phyloP scores from a whole-genome alignment of 1,140 invertebrate genomes.

The Rhagoletis zephyria region DNA sequence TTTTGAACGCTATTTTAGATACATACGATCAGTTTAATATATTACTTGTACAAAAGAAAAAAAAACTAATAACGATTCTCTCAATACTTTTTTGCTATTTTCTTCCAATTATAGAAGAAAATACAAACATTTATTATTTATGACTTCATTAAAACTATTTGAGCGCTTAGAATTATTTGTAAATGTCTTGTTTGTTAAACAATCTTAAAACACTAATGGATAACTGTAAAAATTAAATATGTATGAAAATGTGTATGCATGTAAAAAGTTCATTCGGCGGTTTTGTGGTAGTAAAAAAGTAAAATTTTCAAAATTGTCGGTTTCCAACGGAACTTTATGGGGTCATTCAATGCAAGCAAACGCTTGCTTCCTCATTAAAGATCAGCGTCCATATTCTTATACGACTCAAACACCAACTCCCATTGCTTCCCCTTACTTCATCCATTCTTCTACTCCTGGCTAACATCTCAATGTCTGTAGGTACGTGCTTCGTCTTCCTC shows the following conservation, averaged over 20 bases:
- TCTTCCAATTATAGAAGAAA: conserved; percentile 37
- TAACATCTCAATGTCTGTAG: conserved; percentile 71
- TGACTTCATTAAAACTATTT: conserved; percentile 44
- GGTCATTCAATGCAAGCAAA: not conserved
- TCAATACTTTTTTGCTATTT: not conserved
- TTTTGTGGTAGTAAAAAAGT: conserved; percentile 26
- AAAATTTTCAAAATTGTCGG: conserved; percentile 39
- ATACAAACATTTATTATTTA: conserved; percentile 35
- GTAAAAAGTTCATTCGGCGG: conserved; percentile 50
- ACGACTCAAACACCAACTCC: conserved; percentile 21
- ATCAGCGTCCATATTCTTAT: not conserved
- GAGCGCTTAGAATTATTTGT: conserved; percentile 37
- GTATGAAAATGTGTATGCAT: conserved; percentile 26
- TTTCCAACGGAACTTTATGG: conserved; percentile 39
- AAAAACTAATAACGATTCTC: not conserved
- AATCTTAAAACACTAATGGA: conserved; percentile 30
- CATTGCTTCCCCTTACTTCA: not conserved
- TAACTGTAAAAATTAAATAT: conserved; percentile 50
- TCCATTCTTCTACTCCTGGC: no score
- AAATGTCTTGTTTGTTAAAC: conserved; percentile 22
- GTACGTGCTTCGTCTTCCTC: conserved; percentile 78
- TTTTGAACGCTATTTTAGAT: no score
- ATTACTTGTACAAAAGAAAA: no score
- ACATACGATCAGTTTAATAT: no score
- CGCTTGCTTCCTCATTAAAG: not conserved